A percentile compares a stretch with the other conserved stretches of the same genome.
phyloP scores from a whole-genome alignment of 35 echinoderm and acorn worm species.

The Nesometra sesokonis region DNA sequence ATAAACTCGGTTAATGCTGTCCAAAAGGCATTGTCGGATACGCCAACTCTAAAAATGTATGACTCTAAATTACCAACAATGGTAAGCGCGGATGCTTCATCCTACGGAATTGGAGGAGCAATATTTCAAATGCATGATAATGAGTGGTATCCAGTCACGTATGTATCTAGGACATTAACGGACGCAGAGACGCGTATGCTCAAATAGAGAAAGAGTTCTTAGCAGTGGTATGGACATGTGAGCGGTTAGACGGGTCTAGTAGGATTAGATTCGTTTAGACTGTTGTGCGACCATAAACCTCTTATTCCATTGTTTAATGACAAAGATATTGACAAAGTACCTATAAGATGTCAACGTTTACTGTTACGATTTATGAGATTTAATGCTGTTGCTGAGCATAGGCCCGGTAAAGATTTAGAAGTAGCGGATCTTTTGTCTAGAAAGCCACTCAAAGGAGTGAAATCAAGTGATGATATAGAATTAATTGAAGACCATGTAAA shows the following conservation, averaged over 20 bases:
- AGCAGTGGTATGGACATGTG: slow-evolving; percentile 18
- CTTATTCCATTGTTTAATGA: slow-evolving; percentile 3
- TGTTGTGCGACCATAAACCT: slow-evolving; percentile 18
- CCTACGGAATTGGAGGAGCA: not conserved
- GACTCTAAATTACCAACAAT: too few species aligned
- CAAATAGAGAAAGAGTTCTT: too few species aligned
- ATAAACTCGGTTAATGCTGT: not conserved
- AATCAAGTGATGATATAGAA: not conserved
- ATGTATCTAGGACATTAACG: slow-evolving; percentile 15
- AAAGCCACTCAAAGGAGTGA: not conserved
- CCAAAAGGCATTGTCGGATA: not conserved
- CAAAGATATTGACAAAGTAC: slow-evolving; percentile 9
- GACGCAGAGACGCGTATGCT: not conserved
- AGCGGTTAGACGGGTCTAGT: slow-evolving; percentile 10
- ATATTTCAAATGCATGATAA: slow-evolving; percentile 18
- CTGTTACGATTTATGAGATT: not conserved
- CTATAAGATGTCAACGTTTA: not conserved
- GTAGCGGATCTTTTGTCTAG: not conserved
- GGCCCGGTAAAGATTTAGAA: not conserved
- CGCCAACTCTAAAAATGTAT: not conserved
- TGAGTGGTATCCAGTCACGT: not conserved
- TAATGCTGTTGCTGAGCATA: not conserved
- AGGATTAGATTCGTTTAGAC: slow-evolving; percentile 2
- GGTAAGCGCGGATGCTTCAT: too few species aligned
- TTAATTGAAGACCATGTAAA: not conserved